Base-by-base conservation (phyloP, 2,113 vertebrate species). In the Grallaria varia region DNA sequence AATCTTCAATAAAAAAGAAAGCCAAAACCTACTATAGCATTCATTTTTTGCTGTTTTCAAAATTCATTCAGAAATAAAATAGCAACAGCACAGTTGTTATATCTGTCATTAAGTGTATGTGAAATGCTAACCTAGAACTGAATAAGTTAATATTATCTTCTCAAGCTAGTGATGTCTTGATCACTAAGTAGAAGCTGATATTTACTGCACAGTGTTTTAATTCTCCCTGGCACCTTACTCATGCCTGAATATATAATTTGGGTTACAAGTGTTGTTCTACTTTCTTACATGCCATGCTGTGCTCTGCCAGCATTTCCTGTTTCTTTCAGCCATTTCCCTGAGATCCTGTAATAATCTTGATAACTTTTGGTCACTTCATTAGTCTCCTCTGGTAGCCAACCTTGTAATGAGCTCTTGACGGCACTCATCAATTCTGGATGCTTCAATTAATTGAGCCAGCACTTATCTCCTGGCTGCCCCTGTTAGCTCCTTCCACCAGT, bases 361-460 rank as follows among this genome's bases (percentile, higher is more conserved):
- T 96, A 87, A 94, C 88, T 78, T 92, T 40, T 52, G 92, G 86
- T 79, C 92, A 86, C 87, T 95, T 96, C 53, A 83, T 95, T 97
- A 91, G 66, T 16, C 28, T 96, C 78, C 84, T 90, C 33, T 86
- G 75, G 84, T 84, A 93, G 72, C 53, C 67, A 82, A 73, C 45
- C 83, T 95, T 78, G 66, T n/a, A 84, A 95, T 22, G 49, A 90
- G 81, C 59, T 89, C 90, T 88, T 94, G 96, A 97, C 92, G 95
- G 78, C 87, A 24, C 72, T 96, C 96, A 94, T 97, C 94, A 95
- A 50, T 97, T 96, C 90, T 91, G 75, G 62, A 86, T 78, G 52
- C 74, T 93, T 92, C 93, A 94, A 84, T 96, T 96, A 96, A 97
- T 95, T 96, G 84, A 68, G 39, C 53, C 84, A 88, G 81, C 64